Conservation (phyloP, 2,888 invertebrate genomes). For the Minunthozetes semirufus region DNA sequence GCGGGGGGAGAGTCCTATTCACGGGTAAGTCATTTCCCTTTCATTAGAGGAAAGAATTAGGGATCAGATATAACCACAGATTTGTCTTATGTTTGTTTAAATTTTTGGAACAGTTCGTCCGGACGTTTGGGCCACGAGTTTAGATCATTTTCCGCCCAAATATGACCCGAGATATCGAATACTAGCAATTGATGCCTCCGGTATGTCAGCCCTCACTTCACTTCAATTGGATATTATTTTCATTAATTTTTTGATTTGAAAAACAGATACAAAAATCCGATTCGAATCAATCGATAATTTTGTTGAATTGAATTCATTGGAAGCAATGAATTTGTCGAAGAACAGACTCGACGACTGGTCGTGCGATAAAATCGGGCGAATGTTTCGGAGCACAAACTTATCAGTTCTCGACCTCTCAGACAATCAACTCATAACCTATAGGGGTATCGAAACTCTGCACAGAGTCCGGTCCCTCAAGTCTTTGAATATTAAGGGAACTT, state of each 20-base stretch:
- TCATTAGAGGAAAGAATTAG: too few species aligned
- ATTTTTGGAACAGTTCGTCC: conserved; percentile 41
- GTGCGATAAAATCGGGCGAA: conserved; percentile 33
- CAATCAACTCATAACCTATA: conserved; percentile 22
- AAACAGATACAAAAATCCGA: conserved; percentile 56
- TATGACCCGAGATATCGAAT: conserved; percentile 59
- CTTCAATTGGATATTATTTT: not conserved
- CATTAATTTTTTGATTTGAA: not conserved
- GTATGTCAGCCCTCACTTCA: conserved; percentile 43
- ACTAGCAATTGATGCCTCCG: conserved; percentile 72
- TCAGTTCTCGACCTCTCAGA: conserved; percentile 1
- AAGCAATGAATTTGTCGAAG: conserved; percentile 31
- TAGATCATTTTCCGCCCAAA: conserved; percentile 55
- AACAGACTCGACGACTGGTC: conserved; percentile 35
- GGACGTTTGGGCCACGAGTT: conserved; percentile 52
- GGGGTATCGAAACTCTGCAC: conserved; percentile 33
- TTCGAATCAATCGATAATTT: conserved; percentile 78
- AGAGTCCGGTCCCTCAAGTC: conserved; percentile 28
- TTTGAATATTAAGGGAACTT: conserved; percentile 27
- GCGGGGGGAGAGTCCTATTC: conserved; percentile 67
- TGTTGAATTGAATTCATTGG: conserved; percentile 46
- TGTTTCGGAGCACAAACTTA: conserved; percentile 13
- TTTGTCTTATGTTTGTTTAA: not conserved
- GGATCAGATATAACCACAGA: too few species aligned
- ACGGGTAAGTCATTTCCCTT: conserved; percentile 43